These are phyloP conservation scores for Triplophysa siluroides DNA, from an alignment of 2,113 vertebrate genomes.

Conservation along the genomic window DNA sequence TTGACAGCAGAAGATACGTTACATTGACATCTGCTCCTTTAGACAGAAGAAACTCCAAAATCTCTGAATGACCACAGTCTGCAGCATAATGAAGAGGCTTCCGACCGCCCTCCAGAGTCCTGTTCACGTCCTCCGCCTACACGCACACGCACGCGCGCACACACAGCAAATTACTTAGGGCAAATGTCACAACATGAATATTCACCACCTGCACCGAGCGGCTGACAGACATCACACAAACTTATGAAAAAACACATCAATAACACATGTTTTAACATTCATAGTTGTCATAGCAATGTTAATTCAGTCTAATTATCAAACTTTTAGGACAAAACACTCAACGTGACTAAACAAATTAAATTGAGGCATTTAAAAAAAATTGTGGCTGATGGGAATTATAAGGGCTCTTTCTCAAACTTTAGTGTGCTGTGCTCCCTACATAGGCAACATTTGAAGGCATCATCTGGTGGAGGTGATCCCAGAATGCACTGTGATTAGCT, in stretches of 20 bases:
- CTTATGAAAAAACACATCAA: neutral
- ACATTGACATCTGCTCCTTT: slow-evolving; percentile 96
- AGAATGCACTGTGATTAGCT: no score
- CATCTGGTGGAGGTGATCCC: no score
- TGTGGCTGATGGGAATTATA: no score
- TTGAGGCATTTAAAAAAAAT: no score
- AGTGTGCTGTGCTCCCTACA: no score
- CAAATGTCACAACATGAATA: no score
- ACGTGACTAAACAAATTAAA: no score
- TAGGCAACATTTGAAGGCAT: no score
- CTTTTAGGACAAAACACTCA: no score
- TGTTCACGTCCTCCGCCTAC: slow-evolving; percentile 90
- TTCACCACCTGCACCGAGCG: no score
- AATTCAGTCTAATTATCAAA: neutral
- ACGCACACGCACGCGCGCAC: slow-evolving; percentile 13
- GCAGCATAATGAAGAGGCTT: slow-evolving; percentile 93
- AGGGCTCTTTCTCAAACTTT: no score
- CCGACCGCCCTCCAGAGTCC: slow-evolving; percentile 86
- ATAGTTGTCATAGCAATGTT: neutral
- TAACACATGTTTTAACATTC: neutral
- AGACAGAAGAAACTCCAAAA: slow-evolving; percentile 88
- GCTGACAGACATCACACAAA: no score
- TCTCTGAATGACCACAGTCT: slow-evolving; percentile 88
- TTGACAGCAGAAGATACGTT: slow-evolving; percentile 59
- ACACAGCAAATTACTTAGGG: neutral